phyloP scores from a whole-genome alignment of 2,113 vertebrate genomes.

The Proterorhinus semilunaris region DNA sequence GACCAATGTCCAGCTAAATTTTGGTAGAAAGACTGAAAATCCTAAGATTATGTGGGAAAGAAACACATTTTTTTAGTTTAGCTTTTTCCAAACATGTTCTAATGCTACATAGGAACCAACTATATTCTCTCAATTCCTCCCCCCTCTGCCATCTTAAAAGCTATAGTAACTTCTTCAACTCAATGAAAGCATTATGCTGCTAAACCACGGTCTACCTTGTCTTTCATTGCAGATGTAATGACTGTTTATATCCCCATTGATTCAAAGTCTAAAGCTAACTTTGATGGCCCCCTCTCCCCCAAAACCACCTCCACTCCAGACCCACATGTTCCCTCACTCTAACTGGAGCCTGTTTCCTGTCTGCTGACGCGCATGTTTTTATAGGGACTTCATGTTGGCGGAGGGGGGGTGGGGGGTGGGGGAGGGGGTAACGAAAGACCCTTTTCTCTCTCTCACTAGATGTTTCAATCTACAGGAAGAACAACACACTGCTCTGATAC shows the following conservation, averaged over 20 bases:
- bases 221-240: neutral
- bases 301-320: slow-evolving; percentile 33
- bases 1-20: too few species aligned
- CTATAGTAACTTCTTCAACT: too few species aligned
- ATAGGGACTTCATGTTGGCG: slow-evolving; percentile 62
- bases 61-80: too few species aligned
- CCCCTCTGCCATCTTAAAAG: neutral
- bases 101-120: too few species aligned
- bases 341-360: slow-evolving; percentile 61
- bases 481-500: slow-evolving; percentile 17
- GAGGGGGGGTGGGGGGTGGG: slow-evolving; percentile 18
- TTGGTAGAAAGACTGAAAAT: too few species aligned
- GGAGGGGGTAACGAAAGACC: slow-evolving; percentile 25
- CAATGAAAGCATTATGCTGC: neutral
- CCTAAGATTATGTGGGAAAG: too few species aligned
- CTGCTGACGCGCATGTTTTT: slow-evolving; percentile 55
- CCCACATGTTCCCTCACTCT: slow-evolving; percentile 23
- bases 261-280: slow-evolving; percentile 13
- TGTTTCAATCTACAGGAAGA: slow-evolving; percentile 15
- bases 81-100: too few species aligned
- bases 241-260: slow-evolving; percentile 25
- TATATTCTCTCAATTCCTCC: neutral
- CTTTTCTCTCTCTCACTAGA: slow-evolving; percentile 39
- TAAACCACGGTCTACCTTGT: neutral
- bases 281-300: slow-evolving; percentile 12